Evolutionary conservation across 1,140 invertebrate species (phyloP), one percentile per base, ranked within the genome.

Genomic region (Aleiodes sp.): DNA sequence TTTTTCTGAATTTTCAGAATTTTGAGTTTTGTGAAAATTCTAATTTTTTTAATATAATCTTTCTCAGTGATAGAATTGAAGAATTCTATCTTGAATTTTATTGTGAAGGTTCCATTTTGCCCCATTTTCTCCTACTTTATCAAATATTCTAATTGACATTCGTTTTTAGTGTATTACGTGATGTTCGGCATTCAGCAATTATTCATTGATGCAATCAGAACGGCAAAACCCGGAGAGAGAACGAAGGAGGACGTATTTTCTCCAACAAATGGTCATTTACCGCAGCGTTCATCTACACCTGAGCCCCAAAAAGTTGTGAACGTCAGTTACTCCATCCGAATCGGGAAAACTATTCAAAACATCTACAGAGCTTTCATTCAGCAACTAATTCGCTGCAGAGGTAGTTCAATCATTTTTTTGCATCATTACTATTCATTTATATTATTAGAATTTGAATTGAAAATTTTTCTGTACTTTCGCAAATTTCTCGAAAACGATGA

Each of bases 101-200:
- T n/a, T n/a, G n/a, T n/a, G n/a, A n/a, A n/a, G n/a, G n/a, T n/a
- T n/a, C n/a, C n/a, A n/a, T n/a, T n/a, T n/a, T n/a, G n/a, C n/a
- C n/a, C n/a, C n/a, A n/a, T n/a, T n/a, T n/a, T 56, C 6, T 12
- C 62, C 26, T 62, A 64, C 52, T 72, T 46, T 37, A 31, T 35
- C 43, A 21, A 56, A 6, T n/a, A 10, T 28, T 24, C 65, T 37
- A 16, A 67, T 59, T 33, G 57, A 65, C 66, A 52, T 16, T 70
- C 37, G 39, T 28, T 77, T 65, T 7, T 37, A 85, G 83, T 85
- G 78, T 76, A 84, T 56, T 85, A 78, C 52, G 9, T 83, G 4
- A 82, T 84, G 75, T 31, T 72, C 37, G 71, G 73, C 24, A 73
- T 84, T 62, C 77, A 82, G 41, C 76, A 76, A 57, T 19, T 79